These are phyloP conservation scores for Cosmorhoe ocellata DNA, from an alignment of 2,888 invertebrate species.

Conservation along the genomic window DNA sequence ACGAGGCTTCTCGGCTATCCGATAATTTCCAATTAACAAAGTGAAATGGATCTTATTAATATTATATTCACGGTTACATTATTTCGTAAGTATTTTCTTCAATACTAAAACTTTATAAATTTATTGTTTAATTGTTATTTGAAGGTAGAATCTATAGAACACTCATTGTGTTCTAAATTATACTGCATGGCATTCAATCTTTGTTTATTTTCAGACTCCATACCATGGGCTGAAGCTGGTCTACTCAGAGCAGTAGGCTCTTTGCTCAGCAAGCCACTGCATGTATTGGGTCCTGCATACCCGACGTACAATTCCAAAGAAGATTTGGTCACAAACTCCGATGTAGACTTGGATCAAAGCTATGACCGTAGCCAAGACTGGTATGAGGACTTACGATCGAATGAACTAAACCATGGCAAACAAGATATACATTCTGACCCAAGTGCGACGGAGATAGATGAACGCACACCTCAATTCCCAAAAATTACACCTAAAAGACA, in stretches of 20 bases:
- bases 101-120: no score
- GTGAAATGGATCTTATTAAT: conserved; percentile 13
- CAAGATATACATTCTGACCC: not conserved
- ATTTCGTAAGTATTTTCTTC: not conserved
- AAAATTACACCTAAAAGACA: not conserved
- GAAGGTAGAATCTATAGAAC: no score
- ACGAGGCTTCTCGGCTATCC: not conserved
- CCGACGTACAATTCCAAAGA: conserved; percentile 1
- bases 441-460: no score
- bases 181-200: no score
- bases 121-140: no score
- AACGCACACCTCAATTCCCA: no score
- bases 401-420: not conserved
- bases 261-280: conserved; percentile 1
- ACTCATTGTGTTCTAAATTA: no score
- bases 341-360: not conserved
- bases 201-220: conserved; percentile 6
- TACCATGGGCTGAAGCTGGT: not conserved
- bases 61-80: conserved; percentile 2
- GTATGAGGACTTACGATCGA: not conserved
- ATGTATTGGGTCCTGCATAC: conserved; percentile 5
- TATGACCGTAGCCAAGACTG: not conserved
- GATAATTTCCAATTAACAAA: not conserved
- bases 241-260: conserved; percentile 6
- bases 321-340: not conserved